phyloP scores from a whole-genome alignment of 1,140 invertebrate genomes.

The Bathynomus jamesi region DNA sequence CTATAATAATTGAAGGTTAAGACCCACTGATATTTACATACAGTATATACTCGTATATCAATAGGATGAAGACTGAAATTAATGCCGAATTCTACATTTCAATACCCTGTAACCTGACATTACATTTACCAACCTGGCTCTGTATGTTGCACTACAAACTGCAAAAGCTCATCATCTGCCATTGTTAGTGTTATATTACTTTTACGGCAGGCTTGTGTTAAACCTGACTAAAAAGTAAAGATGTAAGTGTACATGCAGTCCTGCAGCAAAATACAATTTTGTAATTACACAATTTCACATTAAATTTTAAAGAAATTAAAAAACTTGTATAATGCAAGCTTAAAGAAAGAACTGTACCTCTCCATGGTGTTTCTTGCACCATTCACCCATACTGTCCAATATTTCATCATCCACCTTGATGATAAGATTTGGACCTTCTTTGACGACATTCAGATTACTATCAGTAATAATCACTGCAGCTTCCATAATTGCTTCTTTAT shows the following conservation, averaged over 20 bases:
- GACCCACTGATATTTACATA: neutral
- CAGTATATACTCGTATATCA: neutral
- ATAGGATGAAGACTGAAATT: neutral
- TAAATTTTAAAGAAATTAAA: neutral
- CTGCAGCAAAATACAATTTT: slow-evolving; percentile 39
- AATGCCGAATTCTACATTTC: neutral
- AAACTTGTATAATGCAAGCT: neutral
- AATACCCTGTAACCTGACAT: neutral
- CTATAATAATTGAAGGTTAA: neutral
- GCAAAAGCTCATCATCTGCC: slow-evolving; percentile 62
- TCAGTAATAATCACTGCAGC: slow-evolving; percentile 82
- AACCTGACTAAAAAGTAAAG: slow-evolving; percentile 56
- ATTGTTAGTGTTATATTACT: slow-evolving; percentile 52
- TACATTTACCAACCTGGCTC: slow-evolving; percentile 46
- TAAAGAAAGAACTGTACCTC: slow-evolving; percentile 27
- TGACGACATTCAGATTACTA: slow-evolving; percentile 65
- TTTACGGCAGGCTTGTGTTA: slow-evolving; percentile 59
- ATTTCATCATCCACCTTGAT: slow-evolving; percentile 68
- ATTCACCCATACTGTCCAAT: slow-evolving; percentile 69
- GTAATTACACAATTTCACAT: neutral
- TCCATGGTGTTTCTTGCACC: slow-evolving; percentile 69
- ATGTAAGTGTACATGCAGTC: slow-evolving; percentile 25
- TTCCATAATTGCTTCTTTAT: slow-evolving; percentile 74
- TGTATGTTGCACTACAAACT: slow-evolving; percentile 64
- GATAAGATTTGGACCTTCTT: slow-evolving; percentile 66